Evolutionary conservation across 64 coral and sea anemone genomes (phyloP).

Genomic region (Montipora sp.): DNA sequence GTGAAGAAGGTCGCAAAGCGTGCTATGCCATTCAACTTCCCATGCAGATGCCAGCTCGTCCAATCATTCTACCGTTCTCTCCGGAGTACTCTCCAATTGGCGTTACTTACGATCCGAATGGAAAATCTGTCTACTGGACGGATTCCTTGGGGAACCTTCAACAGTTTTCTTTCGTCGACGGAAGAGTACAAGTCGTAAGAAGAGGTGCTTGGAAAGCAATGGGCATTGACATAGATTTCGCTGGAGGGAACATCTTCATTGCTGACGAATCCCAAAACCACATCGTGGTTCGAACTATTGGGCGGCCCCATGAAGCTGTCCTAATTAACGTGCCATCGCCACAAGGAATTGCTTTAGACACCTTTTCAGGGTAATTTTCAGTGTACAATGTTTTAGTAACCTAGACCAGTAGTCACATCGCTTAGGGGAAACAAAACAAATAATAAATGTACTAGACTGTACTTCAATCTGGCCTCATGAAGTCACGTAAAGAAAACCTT

Average conservation of each 20-base stretch:
- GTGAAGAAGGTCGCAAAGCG: background rate
- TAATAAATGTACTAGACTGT: too few relatives aligned
- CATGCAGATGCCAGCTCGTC: background rate
- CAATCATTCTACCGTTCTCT: background rate
- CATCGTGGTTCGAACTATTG: conserved; percentile 38
- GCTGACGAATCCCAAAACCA: background rate
- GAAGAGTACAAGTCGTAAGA: background rate
- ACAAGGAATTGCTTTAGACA: conserved; percentile 41
- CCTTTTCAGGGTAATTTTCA: background rate
- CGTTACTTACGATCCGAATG: conserved; percentile 32
- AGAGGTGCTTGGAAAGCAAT: background rate
- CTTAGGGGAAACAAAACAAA: too few relatives aligned
- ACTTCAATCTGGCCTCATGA: too few relatives aligned
- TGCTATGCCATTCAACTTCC: background rate
- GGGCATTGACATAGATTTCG: conserved; percentile 18
- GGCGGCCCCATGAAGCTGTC: background rate
- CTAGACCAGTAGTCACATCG: too few relatives aligned
- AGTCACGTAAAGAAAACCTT: too few relatives aligned
- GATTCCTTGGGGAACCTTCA: background rate
- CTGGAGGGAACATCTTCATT: conserved; percentile 58
- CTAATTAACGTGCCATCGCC: conserved; percentile 19
- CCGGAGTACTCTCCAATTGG: background rate
- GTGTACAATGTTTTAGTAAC: too few relatives aligned
- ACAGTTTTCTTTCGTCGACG: conserved; percentile 13
- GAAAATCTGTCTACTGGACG: conserved; percentile 35